Evolutionary conservation across 2,888 invertebrate genomes (phyloP).

Genomic region (Tipula helvola): DNA sequence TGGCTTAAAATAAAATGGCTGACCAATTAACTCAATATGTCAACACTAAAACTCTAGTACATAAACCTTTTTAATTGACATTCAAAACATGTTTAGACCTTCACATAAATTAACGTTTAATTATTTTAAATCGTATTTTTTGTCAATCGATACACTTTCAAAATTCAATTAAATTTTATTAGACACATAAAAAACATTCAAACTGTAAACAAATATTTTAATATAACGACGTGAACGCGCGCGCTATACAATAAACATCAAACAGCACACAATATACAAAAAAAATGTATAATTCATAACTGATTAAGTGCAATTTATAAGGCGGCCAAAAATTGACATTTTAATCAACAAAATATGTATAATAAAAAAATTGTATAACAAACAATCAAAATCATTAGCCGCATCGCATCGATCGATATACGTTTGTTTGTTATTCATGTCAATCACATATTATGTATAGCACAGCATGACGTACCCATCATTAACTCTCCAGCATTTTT

Average conservation of each 20-base stretch:
- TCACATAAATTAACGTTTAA: too few species aligned
- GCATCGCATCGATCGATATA: background rate
- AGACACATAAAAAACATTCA: background rate
- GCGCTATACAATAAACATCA: background rate
- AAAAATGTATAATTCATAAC: background rate
- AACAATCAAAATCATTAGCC: background rate
- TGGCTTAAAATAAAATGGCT: too few species aligned
- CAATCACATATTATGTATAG: background rate
- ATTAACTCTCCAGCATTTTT: background rate
- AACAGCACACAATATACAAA: background rate
- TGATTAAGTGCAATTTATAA: constrained; percentile 4
- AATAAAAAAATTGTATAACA: background rate
- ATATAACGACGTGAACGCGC: background rate
- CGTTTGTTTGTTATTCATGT: background rate
- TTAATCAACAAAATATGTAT: background rate
- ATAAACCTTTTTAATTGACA: too few species aligned
- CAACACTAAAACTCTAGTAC: too few species aligned
- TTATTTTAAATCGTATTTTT: too few species aligned
- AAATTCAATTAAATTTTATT: too few species aligned
- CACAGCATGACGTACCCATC: background rate
- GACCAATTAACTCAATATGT: too few species aligned
- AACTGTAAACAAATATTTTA: background rate
- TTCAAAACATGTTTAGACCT: too few species aligned
- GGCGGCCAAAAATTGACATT: background rate
- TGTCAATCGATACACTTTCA: too few species aligned